These are phyloP conservation scores for Drosophila pseudotalamancana DNA, from an alignment of 2,888 invertebrate genomes.

Conservation along the genomic window DNA sequence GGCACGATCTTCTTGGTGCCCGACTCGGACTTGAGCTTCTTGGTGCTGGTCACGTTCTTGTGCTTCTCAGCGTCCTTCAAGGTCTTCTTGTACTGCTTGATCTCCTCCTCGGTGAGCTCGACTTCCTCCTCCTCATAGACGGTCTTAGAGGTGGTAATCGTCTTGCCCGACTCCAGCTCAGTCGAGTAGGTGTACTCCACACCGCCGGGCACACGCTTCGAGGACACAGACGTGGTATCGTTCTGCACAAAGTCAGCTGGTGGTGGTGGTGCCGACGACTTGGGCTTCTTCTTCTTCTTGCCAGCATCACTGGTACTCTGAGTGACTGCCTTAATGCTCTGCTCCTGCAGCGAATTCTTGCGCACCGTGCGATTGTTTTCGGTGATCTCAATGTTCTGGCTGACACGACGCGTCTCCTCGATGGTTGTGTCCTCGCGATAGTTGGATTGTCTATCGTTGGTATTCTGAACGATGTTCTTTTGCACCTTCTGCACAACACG, in stretches of 20 bases:
- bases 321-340: constrained; percentile 75
- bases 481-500: constrained; percentile 76
- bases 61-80: constrained; percentile 84
- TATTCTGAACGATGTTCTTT: constrained; percentile 63
- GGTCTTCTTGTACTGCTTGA: constrained; percentile 82
- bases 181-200: constrained; percentile 83
- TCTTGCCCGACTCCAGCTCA: constrained; percentile 81
- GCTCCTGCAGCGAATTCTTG: constrained; percentile 82
- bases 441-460: constrained; percentile 65
- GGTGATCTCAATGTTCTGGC: constrained; percentile 81
- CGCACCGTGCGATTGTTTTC: constrained; percentile 82
- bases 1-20: constrained; percentile 84
- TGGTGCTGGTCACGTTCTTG: constrained; percentile 83
- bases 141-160: constrained; percentile 83
- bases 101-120: constrained; percentile 83
- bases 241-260: constrained; percentile 82
- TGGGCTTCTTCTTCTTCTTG: constrained; percentile 80
- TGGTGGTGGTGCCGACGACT: constrained; percentile 80
- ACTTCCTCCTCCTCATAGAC: constrained; percentile 83
- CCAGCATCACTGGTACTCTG: constrained; percentile 58
- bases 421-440: constrained; percentile 78
- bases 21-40: constrained; percentile 82
- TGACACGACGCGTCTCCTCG: constrained; percentile 80
- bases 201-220: constrained; percentile 82
- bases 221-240: constrained; percentile 79